These are phyloP conservation scores for Sthenelais limicola DNA, from an alignment of 2,888 invertebrate species.

Conservation along the genomic window DNA sequence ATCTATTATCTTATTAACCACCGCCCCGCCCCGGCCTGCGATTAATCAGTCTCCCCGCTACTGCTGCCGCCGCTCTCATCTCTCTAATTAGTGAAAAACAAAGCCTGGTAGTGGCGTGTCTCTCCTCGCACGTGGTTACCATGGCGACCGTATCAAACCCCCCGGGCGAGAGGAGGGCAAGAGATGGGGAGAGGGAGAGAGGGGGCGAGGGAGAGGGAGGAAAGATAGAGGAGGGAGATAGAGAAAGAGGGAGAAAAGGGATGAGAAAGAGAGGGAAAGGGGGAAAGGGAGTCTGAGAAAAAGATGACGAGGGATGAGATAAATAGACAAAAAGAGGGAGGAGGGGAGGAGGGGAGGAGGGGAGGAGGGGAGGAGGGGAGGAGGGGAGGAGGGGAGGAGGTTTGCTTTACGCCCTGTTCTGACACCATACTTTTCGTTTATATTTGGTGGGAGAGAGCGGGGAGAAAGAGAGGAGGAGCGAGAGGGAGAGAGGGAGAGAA, in stretches of 20 bases:
- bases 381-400: background rate
- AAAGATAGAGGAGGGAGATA: background rate
- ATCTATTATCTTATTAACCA: no score
- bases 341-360: background rate
- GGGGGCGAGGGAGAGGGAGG: background rate
- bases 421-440: background rate
- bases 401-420: no score
- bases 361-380: background rate
- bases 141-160: no score
- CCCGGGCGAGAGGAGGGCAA: no score
- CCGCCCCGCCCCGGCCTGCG: no score
- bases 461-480: background rate
- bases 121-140: no score
- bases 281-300: background rate
- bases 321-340: background rate
- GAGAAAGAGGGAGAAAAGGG: background rate
- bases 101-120: no score
- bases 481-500: conserved; percentile 1
- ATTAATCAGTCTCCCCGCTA: no score
- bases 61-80: no score
- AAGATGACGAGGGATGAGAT: background rate
- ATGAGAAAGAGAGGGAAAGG: background rate
- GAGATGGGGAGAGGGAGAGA: background rate
- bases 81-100: no score
- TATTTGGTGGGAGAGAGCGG: background rate